Base-by-base conservation (phyloP, 1,140 invertebrate genomes). In the Grapholita molesta region DNA sequence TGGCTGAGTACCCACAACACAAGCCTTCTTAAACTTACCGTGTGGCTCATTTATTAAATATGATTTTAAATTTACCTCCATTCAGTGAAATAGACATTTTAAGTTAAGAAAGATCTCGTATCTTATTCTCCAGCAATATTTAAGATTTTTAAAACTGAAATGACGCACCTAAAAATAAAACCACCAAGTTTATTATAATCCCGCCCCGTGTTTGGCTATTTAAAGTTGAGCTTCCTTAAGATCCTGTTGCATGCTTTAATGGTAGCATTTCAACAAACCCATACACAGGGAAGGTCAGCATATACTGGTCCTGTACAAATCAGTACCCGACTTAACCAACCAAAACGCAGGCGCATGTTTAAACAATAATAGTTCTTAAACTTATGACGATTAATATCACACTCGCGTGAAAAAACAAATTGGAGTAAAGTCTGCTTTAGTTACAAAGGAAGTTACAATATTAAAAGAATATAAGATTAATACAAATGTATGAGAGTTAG, bases 151-250 rank as follows among this genome's bases (percentile, higher is more conserved):
- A 24, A 25, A 25, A 28, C 53, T 57, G 7, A 28, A 57, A 57
- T 32, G 55, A 61, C 28, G 55, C 55, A 61, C 24, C 11, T 28
- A 7, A 32, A 21, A 61, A 61, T 15, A 61, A 32, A 61, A 61
- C 55, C 55, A 32, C 55, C 8, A 61, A 61, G 55, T 61, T 61
- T n/a, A 30, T 61, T 30, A 61, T 61, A 61, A 61, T 61, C 30
- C n/a, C 38, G 53, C 24, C 12, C n/a, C 0, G 15, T 12, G 53
- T 2, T 25, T n/a, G 24, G 32, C 55, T 25, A 61, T 7, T 61
- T 61, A 6, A 15, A n/a, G 1, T 11, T 28, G 55, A 61, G 12
- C 55, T 28, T 30, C 25, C n/a, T 61, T 61, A 61, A 48, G 24
- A 15, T 61, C 12, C 55, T 8, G 9, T 28, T 30, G 2, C 0